phyloP scores from a whole-genome alignment of 2,113 vertebrate genomes.

The Spheniscus mendiculus region DNA sequence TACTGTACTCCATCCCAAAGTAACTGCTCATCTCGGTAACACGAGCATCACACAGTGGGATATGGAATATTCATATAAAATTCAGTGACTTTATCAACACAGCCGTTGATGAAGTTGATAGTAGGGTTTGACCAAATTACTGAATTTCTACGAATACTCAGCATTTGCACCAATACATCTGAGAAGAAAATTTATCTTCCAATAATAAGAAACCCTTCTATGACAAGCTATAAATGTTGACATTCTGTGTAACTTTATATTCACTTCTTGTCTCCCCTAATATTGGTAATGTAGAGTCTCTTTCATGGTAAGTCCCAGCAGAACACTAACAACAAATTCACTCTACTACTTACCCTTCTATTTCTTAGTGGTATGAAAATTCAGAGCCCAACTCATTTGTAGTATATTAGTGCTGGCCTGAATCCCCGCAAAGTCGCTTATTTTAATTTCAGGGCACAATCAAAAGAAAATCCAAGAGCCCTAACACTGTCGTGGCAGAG shows the following conservation, averaged over 20 bases:
- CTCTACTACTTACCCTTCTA: not conserved
- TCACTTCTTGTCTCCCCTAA: not conserved
- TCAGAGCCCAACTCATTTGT: not conserved
- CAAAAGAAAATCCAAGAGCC: not conserved
- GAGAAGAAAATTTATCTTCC: not conserved
- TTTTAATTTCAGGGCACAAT: not conserved
- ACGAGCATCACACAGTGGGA: rapidly evolving
- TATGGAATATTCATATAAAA: not conserved
- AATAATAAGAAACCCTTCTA: not conserved
- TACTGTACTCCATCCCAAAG: not conserved
- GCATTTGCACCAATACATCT: not conserved
- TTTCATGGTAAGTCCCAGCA: not conserved
- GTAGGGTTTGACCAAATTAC: not conserved
- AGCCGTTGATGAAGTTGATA: not conserved
- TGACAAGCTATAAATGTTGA: not conserved
- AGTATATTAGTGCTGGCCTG: not conserved
- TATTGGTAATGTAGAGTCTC: not conserved
- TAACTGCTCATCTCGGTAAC: not conserved
- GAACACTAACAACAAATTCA: not conserved
- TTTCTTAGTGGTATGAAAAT: not conserved
- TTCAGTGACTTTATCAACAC: not conserved
- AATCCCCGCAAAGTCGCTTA: rapidly evolving
- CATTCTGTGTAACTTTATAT: not conserved
- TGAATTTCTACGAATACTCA: not conserved
- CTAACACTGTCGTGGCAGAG: not conserved